Evolutionary conservation across 1,140 invertebrate genomes (phyloP), one percentile per base, ranked within the genome.

Genomic region (Drosophila auraria): DNA sequence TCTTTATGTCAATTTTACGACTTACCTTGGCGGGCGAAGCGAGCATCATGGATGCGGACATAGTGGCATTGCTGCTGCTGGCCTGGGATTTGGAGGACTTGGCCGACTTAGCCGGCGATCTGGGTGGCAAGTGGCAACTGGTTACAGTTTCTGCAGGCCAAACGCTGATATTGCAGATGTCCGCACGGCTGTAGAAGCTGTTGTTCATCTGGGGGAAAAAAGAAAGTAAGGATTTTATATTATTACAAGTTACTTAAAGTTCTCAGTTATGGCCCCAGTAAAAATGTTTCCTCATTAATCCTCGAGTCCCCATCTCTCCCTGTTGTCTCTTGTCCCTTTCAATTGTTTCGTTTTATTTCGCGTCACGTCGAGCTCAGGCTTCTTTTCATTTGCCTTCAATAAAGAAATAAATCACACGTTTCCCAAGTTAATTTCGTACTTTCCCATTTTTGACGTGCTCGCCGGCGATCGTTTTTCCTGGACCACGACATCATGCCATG

Each of bases 321-420:
- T 23, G 51, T 5, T 23, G 2, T 49, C 20, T 30, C 45, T 33
- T 75, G 82, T 78, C 83, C 83, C 75, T 86, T 86, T 82, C 79
- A 69, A 87, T 87, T 75, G 82, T 77, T 68, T 72, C 53, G 30
- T 59, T 74, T 80, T 7, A 49, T 79, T 73, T 49, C 11, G 59
- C 12, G 30, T 63, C 64, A 63, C 64, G 60, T 62, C 30, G 49
- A 23, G 38, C 17, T 25, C 40, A 54, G 40, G 54, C 62, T 83
- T 74, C 57, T 83, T 53, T 70, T 71, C 68, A 70, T 71, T 71
- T 71, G 68, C 56, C 54, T 68, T 66, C 69, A 87, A 87, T 87
- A 80, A 87, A 87, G 83, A 87, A 87, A 87, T 87, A 87, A 87
- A 87, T 87, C 83, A 87, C 83, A 87, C 83, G 83, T 89, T 87